These are phyloP conservation scores for Cisticola juncidis DNA, from an alignment of 2,113 vertebrate species.

Conservation along the genomic window DNA sequence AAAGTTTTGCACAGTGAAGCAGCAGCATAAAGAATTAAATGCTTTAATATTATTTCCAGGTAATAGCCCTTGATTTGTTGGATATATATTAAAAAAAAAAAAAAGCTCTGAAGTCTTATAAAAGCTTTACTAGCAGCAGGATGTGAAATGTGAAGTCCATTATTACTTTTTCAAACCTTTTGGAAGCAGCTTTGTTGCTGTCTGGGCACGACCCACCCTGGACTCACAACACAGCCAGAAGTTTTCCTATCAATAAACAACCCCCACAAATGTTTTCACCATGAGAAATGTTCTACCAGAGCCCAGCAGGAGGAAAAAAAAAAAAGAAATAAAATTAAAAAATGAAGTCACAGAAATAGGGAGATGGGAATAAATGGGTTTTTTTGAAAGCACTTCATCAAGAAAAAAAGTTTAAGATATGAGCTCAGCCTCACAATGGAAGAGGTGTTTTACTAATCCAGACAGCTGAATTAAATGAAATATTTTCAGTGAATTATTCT, in stretches of 20 bases:
- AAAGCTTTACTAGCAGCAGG: not conserved
- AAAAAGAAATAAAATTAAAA: not conserved
- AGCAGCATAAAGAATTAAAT: not conserved
- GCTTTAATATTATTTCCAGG: slow-evolving; percentile 12
- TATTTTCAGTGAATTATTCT: not conserved
- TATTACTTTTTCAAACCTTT: slow-evolving; percentile 32
- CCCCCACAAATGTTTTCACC: slow-evolving; percentile 27
- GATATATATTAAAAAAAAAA: not conserved
- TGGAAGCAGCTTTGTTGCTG: not conserved
- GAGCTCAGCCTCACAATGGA: slow-evolving; percentile 26
- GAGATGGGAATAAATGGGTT: not conserved
- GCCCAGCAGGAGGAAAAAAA: not conserved
- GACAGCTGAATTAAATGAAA: slow-evolving; percentile 17
- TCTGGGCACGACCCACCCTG: not conserved
- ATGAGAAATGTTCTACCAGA: not conserved
- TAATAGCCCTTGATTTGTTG: slow-evolving; percentile 21
- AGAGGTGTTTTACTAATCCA: slow-evolving; percentile 41
- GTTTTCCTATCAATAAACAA: slow-evolving; percentile 29
- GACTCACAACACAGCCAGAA: not conserved
- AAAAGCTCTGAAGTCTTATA: not conserved
- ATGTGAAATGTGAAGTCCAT: not conserved
- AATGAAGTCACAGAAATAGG: not conserved
- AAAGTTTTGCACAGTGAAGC: not conserved
- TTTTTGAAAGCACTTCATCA: slow-evolving; percentile 62
- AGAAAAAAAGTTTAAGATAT: slow-evolving; percentile 49